These are phyloP conservation scores for Petrolisthes manimaculis DNA, from an alignment of 2,888 invertebrate genomes.

Conservation along the genomic window DNA sequence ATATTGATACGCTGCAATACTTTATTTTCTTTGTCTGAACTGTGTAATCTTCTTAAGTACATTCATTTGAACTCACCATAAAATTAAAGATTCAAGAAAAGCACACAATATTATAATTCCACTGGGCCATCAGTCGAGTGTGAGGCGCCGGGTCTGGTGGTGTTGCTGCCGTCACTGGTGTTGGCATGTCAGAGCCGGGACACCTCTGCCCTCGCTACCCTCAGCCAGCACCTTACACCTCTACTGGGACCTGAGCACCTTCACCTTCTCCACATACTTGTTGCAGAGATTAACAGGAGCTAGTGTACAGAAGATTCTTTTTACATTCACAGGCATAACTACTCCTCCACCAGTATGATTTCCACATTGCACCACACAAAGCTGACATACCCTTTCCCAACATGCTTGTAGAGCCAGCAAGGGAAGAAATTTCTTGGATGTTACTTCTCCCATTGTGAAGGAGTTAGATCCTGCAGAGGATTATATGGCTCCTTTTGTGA, in stretches of 20 bases:
- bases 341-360: no score
- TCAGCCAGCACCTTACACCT: conserved; percentile 53
- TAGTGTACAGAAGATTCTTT: neutral
- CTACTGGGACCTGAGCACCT: conserved; percentile 49
- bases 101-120: neutral
- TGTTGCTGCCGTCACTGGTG: conserved; percentile 49
- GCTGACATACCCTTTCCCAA: no score
- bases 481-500: no score
- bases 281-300: conserved; percentile 54
- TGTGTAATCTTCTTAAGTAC: conserved; percentile 3
- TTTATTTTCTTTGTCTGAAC: neutral
- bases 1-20: neutral
- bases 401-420: no score
- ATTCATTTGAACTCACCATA: neutral
- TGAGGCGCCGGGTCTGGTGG: conserved; percentile 50
- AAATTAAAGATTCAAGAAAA: neutral
- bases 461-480: no score
- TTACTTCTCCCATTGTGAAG: no score
- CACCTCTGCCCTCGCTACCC: conserved; percentile 29
- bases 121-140: conserved; percentile 19
- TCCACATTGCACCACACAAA: no score
- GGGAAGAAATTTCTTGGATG: no score
- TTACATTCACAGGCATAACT: no score
- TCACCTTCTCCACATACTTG: conserved; percentile 49
- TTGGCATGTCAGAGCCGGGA: conserved; percentile 48